phyloP scores from a whole-genome alignment of 2,888 invertebrate genomes.

The Thymelicus acteon region DNA sequence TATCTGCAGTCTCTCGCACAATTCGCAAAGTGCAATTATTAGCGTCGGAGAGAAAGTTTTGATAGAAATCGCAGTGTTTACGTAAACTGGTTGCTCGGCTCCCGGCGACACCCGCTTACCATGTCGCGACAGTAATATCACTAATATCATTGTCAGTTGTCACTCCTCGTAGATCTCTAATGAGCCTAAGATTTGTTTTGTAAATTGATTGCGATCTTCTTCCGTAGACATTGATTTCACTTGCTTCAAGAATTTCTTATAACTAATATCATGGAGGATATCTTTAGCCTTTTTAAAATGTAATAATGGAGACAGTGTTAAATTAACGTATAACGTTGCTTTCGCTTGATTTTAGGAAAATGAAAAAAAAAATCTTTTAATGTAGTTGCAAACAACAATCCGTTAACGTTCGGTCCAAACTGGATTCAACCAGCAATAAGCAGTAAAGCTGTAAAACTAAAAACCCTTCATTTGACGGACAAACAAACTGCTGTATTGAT shows the following conservation, averaged over 20 bases:
- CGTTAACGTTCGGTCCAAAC: constrained; percentile 18
- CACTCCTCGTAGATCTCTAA: neutral
- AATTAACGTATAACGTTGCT: too few relatives aligned
- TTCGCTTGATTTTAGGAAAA: too few relatives aligned
- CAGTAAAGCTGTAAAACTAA: constrained; percentile 13
- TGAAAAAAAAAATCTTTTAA: neutral
- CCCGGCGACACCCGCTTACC: constrained; percentile 1
- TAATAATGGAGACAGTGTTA: too few relatives aligned
- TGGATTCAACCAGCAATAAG: constrained; percentile 23
- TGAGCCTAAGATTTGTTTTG: neutral
- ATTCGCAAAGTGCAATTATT: constrained; percentile 5
- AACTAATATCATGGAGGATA: too few relatives aligned
- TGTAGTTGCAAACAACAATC: neutral
- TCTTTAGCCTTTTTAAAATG: too few relatives aligned
- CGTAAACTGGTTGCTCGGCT: constrained; percentile 20
- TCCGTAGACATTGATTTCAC: too few relatives aligned
- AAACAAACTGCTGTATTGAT: constrained; percentile 35
- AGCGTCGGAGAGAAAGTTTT: constrained; percentile 23
- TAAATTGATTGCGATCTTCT: too few relatives aligned
- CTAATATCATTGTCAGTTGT: neutral
- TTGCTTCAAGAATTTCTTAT: too few relatives aligned
- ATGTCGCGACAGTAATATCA: constrained; percentile 5
- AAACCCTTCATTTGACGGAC: constrained; percentile 33
- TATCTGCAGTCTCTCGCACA: too few relatives aligned
- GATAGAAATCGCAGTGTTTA: constrained; percentile 31